phyloP scores from a whole-genome alignment of 1,140 invertebrate genomes.

The Caenorhabditis remanei region DNA sequence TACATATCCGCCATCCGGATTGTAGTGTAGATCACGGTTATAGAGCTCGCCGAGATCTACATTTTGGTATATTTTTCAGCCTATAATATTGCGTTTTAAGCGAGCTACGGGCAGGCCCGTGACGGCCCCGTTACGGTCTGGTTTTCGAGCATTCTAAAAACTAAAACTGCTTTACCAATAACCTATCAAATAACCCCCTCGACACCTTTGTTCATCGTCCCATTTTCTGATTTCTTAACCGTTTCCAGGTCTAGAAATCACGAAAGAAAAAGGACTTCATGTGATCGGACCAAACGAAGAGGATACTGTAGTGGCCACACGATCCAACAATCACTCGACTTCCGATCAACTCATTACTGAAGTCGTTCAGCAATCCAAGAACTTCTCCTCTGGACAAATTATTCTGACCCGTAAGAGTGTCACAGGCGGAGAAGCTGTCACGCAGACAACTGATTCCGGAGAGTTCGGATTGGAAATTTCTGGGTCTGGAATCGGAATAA shows the following conservation, averaged over 20 bases:
- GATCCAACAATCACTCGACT: constrained; percentile 33
- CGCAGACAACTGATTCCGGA: background rate
- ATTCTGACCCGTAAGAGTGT: background rate
- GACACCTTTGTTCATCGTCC: background rate
- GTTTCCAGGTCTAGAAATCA: constrained; percentile 52
- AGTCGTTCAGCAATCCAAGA: constrained; percentile 28
- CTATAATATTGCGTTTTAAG: too few relatives aligned
- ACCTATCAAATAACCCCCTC: too few relatives aligned
- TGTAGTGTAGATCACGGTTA: too few relatives aligned
- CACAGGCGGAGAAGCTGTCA: constrained; percentile 3
- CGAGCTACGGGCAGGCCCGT: too few relatives aligned
- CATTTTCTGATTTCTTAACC: constrained; percentile 28
- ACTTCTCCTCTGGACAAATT: constrained; percentile 36
- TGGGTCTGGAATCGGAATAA: background rate
- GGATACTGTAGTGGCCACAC: constrained; percentile 23
- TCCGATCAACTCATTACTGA: constrained; percentile 20
- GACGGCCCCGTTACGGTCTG: too few relatives aligned
- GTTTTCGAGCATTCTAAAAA: too few relatives aligned
- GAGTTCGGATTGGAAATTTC: constrained; percentile 32
- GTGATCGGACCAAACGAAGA: constrained; percentile 23
- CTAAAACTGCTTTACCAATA: too few relatives aligned
- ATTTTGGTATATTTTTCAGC: too few relatives aligned
- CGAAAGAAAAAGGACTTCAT: constrained; percentile 31
- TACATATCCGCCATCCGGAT: too few relatives aligned
- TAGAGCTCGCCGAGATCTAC: too few relatives aligned